Evolutionary conservation across 2,888 invertebrate genomes (phyloP), one percentile per base, ranked within the genome.

Genomic region (Marronus borbonicus): DNA sequence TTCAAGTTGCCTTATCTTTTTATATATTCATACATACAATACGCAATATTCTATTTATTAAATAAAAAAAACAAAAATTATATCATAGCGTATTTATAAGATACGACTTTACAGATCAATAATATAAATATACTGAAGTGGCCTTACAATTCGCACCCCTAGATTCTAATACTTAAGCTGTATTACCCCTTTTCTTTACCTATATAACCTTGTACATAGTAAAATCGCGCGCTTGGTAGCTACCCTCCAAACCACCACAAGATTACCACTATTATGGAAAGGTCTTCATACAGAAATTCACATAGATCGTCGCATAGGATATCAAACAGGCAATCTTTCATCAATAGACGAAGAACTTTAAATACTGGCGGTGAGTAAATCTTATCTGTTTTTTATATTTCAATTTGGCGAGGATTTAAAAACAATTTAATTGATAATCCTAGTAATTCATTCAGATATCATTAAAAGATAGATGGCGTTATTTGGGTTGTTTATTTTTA

Each of bases 291-390:
- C 31, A 62, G 62, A 14, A 62, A 28, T 28, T 62, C 62, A 14
- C 28, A 62, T 4, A 66, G 65, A 17, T 17, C 28, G 12, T 68
- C 68, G 28, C 36, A 72, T 36, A 72, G 72, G 44, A 36, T 58
- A 58, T 72, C 78, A 44, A 12, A 44, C 12, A 44, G 44, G 44
- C 44, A 44, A 44, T 87, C 88, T 66, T 85, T 88, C 78, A 85
- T 86, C 81, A 86, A 85, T 80, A 84, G 85, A 81, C 85, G 87
- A 82, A 83, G 81, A 77, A 86, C 86, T 81, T 85, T 87, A 81
- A 85, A 44, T 44, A 44, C 82, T 79, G 78, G 84, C 82, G 88
- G 88, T 88, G 83, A 87, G 87, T 84, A 24, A 64, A 24, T 76
- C 55, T 76, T 69, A 50, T 50, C 28, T 58, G 20, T n/a, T 44